Conservation (phyloP, 2,113 vertebrate species). For the Podarcis muralis region DNA sequence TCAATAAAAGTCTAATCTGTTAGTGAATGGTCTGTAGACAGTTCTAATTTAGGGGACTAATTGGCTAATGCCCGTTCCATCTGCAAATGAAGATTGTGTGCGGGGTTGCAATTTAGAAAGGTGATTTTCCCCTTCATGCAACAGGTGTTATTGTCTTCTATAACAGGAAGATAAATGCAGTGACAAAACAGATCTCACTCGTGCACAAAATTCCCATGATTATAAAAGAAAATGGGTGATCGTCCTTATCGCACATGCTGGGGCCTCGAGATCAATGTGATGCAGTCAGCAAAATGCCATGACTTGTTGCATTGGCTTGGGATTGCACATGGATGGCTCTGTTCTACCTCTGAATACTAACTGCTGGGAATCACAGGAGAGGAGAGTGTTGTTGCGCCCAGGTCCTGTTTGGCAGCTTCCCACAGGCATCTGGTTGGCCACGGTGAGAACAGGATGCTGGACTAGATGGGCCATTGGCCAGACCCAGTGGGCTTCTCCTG, state of each 20-base stretch:
- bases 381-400: too few relatives aligned
- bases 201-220: background rate
- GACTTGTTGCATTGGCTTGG: background rate
- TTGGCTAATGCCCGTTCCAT: background rate
- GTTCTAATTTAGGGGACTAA: background rate
- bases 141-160: background rate
- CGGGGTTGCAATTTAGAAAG: background rate
- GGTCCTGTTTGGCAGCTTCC: too few relatives aligned
- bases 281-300: background rate
- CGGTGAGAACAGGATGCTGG: too few relatives aligned
- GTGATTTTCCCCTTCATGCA: background rate
- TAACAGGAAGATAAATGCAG: background rate
- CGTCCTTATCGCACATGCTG: background rate
- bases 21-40: slow-evolving; percentile 4
- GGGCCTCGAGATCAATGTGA: background rate
- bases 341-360: too few relatives aligned
- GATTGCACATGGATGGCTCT: background rate
- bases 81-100: background rate
- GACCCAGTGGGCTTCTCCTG: too few relatives aligned
- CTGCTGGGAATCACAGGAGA: too few relatives aligned
- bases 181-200: background rate
- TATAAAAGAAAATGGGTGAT: background rate
- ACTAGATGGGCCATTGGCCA: too few relatives aligned
- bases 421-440: too few relatives aligned
- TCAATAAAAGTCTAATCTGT: background rate